Base-by-base conservation (phyloP, 2,797 vertebrate species). In the Diceros bicornis region DNA sequence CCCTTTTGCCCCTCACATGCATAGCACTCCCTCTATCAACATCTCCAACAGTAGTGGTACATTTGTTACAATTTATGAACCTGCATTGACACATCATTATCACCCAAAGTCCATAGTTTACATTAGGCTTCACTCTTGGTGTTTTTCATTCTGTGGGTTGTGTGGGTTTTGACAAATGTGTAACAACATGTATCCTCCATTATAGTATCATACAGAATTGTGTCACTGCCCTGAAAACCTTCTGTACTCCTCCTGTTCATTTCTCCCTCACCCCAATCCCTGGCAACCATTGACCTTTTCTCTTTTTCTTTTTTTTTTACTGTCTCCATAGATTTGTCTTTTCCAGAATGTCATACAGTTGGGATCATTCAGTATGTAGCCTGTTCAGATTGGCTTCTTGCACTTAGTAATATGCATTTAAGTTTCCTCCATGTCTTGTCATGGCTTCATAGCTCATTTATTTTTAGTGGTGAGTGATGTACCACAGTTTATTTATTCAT, bases 301-400 rank as follows among this genome's bases (percentile, higher is more conserved):
- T 55, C 44, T 89, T 55, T 29, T 61, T 66, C 50, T n/a, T 77
- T 66, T 32, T 17, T 61, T 71, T 62, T 68, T 37, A 44, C 37
- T 52, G 3, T 57, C 68, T 50, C 44, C 52, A 41, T 83, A 34
- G 69, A 78, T 93, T 81, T 81, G 29, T 23, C 50, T 96, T 93
- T 85, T 64, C 52, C 13, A n/a, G 57, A 93, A 82, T 64, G 55
- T 57, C 71, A 66, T 72, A 75, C 82, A 50, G 52, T 47, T 75
- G 89, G 75, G 72, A 29, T 96, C 20, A 62, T 41, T 64, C 1
- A n/a, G 7, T 29, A n/a, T 7, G 9, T 47, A 47, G 78, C 72
- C 79, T 87, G 93, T 96, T 86, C 50, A 57, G 50, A 62, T 68
- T 41, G 52, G 78, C 72, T 64, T 75, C 82, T 83, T 93, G 62